Evolutionary conservation across 2,888 invertebrate species (phyloP).

Genomic region (Lissocephala sabroskyi): DNA sequence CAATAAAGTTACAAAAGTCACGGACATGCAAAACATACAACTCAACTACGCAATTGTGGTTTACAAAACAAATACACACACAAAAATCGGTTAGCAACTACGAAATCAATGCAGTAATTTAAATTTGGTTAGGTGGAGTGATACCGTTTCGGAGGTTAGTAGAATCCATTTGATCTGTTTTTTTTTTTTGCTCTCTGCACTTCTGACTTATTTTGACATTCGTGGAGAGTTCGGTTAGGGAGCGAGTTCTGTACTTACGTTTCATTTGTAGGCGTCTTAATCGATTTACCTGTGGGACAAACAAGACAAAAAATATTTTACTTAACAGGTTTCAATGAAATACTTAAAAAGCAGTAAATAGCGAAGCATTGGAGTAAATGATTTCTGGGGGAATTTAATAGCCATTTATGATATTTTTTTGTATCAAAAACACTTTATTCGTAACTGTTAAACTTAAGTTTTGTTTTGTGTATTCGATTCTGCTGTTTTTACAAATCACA

Average conservation of each 20-base stretch:
- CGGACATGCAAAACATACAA: constrained; percentile 48
- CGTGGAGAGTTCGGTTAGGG: neutral
- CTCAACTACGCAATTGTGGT: constrained; percentile 34
- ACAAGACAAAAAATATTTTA: constrained; percentile 2
- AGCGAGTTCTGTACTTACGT: constrained; percentile 65
- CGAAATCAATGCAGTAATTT: neutral
- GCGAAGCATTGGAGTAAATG: too few relatives aligned
- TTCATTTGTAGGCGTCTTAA: constrained; percentile 70
- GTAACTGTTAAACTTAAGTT: constrained; percentile 30
- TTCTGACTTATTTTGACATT: constrained; percentile 41
- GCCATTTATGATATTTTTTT: too few relatives aligned
- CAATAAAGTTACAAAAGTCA: constrained; percentile 7
- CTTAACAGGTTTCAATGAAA: too few relatives aligned
- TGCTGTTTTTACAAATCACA: constrained; percentile 41
- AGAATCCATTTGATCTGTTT: constrained; percentile 1
- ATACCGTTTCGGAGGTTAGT: constrained; percentile 45
- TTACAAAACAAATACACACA: neutral
- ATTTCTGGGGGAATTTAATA: too few relatives aligned
- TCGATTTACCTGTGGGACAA: constrained; percentile 69
- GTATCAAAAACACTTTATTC: constrained; percentile 33
- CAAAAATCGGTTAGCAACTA: neutral
- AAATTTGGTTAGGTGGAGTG: constrained; percentile 28
- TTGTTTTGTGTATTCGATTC: too few relatives aligned
- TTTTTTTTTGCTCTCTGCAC: constrained; percentile 8
- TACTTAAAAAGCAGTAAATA: too few relatives aligned